A percentile compares a stretch with the other conserved stretches of the same genome.
phyloP scores from a whole-genome alignment of 2,888 invertebrate species.

The Cactoblastis cactorum region DNA sequence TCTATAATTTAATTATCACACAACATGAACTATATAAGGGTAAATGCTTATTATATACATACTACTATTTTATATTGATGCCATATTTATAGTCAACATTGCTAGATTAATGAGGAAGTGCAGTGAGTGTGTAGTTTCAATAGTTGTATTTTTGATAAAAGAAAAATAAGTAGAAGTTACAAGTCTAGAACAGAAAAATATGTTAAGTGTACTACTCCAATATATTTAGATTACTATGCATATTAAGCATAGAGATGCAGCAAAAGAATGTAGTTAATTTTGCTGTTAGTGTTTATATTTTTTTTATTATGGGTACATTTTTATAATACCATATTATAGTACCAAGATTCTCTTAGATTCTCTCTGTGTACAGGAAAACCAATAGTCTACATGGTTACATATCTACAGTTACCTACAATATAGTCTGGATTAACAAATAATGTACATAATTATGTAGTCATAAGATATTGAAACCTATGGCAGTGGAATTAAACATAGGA shows the following conservation, averaged over 20 bases:
- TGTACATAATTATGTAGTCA: conserved; percentile 16
- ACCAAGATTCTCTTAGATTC: not conserved
- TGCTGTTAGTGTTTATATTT: not conserved
- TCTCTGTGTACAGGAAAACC: not conserved
- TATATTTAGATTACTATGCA: not conserved
- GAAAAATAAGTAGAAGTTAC: no score
- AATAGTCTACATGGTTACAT: not conserved
- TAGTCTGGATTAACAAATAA: conserved; percentile 17
- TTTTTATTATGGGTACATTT: not conserved
- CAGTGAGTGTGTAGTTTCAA: not conserved
- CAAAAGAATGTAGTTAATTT: not conserved
- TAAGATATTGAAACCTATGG: conserved; percentile 27
- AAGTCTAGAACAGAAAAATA: not conserved
- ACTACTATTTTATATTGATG: not conserved
- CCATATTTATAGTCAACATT: not conserved
- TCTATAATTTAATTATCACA: not conserved
- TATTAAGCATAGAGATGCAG: conserved; percentile 2
- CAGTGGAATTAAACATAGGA: conserved; percentile 53
- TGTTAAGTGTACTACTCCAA: not conserved
- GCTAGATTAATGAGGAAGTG: not conserved
- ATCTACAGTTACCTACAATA: conserved; percentile 16
- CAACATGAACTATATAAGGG: not conserved
- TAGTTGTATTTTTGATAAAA: no score
- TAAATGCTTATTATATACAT: not conserved
- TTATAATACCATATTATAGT: no score